These are phyloP conservation scores for Ginglymostoma cirratum DNA, from an alignment of 2,113 vertebrate species.

Conservation along the genomic window DNA sequence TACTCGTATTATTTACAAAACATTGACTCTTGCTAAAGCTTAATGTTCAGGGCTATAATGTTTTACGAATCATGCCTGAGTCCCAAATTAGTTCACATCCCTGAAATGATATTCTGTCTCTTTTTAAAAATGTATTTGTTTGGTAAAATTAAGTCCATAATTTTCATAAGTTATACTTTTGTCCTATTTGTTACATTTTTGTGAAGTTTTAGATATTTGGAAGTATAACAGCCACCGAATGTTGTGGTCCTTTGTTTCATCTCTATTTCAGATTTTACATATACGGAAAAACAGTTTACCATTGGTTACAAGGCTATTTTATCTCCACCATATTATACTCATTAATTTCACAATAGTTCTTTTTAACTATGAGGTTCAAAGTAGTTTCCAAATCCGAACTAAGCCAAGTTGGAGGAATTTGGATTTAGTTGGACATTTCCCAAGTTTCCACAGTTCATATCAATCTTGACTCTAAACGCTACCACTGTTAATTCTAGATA, in stretches of 20 bases:
- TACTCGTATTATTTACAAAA: constrained; percentile 14
- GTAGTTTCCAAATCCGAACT: background rate
- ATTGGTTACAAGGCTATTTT: background rate
- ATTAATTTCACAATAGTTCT: background rate
- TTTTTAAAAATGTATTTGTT: background rate
- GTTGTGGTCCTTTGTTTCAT: background rate
- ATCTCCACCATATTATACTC: background rate
- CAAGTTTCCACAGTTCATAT: constrained; percentile 4
- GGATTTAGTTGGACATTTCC: constrained; percentile 18
- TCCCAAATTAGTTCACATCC: background rate
- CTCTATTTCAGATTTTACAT: background rate
- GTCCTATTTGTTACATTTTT: background rate
- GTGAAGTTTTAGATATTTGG: background rate
- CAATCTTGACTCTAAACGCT: background rate
- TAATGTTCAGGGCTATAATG: background rate
- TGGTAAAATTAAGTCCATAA: background rate
- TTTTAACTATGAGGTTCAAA: background rate
- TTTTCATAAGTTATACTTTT: background rate
- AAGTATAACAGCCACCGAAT: background rate
- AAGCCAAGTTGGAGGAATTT: background rate
- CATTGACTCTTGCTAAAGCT: background rate
- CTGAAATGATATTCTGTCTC: background rate
- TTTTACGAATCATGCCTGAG: background rate
- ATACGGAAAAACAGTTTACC: background rate
- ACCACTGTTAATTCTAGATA: background rate